Percentiles rank a stretch among this genome's conserved stretches.
phyloP scores from a whole-genome alignment of 2,888 invertebrate species.

The Myathropa florea region DNA sequence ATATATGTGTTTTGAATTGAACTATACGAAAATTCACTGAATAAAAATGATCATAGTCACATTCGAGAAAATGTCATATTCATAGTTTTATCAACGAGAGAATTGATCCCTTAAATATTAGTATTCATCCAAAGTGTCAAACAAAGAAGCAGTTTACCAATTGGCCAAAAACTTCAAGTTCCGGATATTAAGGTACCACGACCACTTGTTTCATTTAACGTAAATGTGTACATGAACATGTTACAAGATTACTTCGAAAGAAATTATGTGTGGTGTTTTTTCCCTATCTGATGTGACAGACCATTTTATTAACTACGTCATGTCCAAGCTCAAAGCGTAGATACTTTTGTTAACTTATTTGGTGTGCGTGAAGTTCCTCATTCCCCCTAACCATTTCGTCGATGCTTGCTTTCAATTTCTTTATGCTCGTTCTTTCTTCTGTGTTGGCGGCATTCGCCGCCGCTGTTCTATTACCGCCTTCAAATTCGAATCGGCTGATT shows the following conservation, averaged over 20 bases:
- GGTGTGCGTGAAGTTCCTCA: conserved; percentile 34
- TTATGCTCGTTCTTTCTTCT: conserved; percentile 29
- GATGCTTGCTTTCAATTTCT: conserved; percentile 35
- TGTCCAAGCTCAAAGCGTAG: conserved; percentile 22
- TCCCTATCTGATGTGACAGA: background rate
- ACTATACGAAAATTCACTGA: background rate
- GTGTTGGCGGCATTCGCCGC: conserved; percentile 38
- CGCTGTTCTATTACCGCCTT: conserved; percentile 11
- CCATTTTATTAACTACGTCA: conserved; percentile 25
- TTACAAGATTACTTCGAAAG: background rate
- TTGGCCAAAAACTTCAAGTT: background rate
- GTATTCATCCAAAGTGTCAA: background rate
- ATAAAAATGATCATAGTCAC: background rate
- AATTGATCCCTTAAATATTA: too few relatives aligned
- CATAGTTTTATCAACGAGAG: too few relatives aligned
- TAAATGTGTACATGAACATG: too few relatives aligned
- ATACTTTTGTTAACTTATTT: conserved; percentile 36
- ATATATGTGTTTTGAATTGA: too few relatives aligned
- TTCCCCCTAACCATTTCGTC: background rate
- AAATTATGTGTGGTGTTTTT: background rate
- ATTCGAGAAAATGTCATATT: background rate
- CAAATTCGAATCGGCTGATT: conserved; percentile 43
- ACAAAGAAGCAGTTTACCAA: background rate
- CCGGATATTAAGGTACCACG: background rate
- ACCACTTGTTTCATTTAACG: background rate